A percentile compares a stretch with the other conserved stretches of the same genome.
These are phyloP conservation scores for Drosophila putrida DNA, from an alignment of 2,888 invertebrate genomes.

Conservation along the genomic window DNA sequence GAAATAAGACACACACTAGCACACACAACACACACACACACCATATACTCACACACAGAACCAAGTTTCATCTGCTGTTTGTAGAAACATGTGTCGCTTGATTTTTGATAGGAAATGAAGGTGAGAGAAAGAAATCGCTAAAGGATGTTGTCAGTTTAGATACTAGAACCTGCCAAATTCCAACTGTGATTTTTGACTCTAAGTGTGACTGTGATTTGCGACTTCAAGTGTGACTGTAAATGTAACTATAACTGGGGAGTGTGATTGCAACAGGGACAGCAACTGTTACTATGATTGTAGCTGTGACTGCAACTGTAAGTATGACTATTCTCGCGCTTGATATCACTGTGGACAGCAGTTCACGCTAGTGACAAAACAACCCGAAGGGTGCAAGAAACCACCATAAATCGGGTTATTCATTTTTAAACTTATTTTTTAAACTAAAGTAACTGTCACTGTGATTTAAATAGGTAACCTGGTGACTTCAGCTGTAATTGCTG, in stretches of 20 bases:
- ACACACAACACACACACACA: slow-evolving; percentile 21
- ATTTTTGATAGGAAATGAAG: neutral
- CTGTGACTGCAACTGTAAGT: neutral
- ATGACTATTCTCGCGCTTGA: neutral
- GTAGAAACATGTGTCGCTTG: slow-evolving; percentile 29
- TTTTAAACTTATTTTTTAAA: neutral
- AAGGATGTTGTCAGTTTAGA: slow-evolving; percentile 29
- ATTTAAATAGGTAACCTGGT: neutral
- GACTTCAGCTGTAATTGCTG: neutral
- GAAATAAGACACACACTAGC: slow-evolving; percentile 21
- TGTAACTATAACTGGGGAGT: neutral
- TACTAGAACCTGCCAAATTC: no score
- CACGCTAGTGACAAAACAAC: no score
- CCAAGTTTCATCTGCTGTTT: slow-evolving; percentile 17
- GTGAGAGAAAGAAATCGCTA: neutral
- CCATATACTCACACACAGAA: slow-evolving; percentile 8
- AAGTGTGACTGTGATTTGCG: neutral
- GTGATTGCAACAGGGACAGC: neutral
- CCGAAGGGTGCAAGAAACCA: no score
- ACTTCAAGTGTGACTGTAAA: neutral
- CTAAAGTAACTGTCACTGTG: neutral
- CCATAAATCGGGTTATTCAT: no score
- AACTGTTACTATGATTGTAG: neutral
- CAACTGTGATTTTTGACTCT: neutral
- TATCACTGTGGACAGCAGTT: neutral